A percentile compares a stretch with the other conserved stretches of the same genome.
Evolutionary conservation across 2,797 vertebrate genomes (phyloP).

Genomic region (Channa striata): DNA sequence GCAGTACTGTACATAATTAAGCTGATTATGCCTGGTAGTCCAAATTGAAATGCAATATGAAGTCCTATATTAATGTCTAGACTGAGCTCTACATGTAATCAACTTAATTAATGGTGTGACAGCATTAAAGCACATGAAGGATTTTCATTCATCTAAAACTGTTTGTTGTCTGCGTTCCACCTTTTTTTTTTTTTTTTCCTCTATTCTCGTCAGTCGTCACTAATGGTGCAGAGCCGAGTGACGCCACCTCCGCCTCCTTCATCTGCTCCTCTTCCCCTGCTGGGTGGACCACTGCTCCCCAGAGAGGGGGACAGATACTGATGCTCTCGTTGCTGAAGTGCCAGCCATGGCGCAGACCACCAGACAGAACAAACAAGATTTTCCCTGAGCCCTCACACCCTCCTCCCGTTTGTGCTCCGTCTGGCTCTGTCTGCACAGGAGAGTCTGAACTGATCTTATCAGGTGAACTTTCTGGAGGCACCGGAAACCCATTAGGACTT

Average conservation of each 20-base stretch:
- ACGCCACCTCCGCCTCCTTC: conserved; percentile 28
- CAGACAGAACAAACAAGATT: conserved; percentile 68
- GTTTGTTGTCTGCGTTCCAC: conserved; percentile 18
- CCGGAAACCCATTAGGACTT: conserved; percentile 61
- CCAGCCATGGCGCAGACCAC: conserved; percentile 46
- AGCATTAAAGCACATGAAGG: conserved; percentile 14
- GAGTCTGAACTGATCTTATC: conserved; percentile 67
- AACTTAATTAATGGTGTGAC: conserved; percentile 33
- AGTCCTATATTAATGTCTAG: conserved; percentile 47
- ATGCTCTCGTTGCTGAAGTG: conserved; percentile 39
- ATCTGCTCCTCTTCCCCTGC: conserved; percentile 27
- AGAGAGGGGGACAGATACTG: conserved; percentile 44
- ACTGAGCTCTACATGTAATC: conserved; percentile 41
- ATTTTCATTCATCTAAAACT: conserved; percentile 16
- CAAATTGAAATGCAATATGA: conserved; percentile 48
- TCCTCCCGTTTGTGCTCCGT: conserved; percentile 34
- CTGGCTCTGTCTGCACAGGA: conserved; percentile 50
- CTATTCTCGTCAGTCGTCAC: no score
- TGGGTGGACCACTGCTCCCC: conserved; percentile 29
- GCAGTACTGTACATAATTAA: conserved; percentile 50
- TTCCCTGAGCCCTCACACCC: conserved; percentile 52
- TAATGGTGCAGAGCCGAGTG: conserved; percentile 38
- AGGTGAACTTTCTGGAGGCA: conserved; percentile 53
- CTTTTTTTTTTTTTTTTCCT: conserved; percentile 15
- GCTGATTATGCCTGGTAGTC: conserved; percentile 54